phyloP scores from a whole-genome alignment of 2,113 vertebrate genomes.

The Ammodytes marinus region DNA sequence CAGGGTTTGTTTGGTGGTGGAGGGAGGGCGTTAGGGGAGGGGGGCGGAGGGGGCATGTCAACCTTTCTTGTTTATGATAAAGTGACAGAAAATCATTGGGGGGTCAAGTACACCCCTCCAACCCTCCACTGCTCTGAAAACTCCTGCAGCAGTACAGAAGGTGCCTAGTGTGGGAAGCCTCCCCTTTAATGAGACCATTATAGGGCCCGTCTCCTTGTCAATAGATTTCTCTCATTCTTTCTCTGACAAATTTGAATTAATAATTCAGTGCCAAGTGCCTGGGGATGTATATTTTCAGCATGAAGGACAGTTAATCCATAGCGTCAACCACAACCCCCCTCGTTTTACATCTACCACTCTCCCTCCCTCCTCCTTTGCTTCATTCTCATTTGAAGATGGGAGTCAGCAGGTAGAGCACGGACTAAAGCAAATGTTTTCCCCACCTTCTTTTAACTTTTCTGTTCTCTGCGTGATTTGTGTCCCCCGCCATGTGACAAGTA shows the following conservation, averaged over 20 bases:
- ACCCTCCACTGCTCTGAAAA: constrained; percentile 66
- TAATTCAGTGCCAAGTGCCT: constrained; percentile 87
- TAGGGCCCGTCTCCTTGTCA: constrained; percentile 83
- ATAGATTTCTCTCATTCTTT: constrained; percentile 87
- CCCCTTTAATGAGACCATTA: constrained; percentile 87
- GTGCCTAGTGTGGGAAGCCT: constrained; percentile 79
- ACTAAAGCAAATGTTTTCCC: constrained; percentile 68
- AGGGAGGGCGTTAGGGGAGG: constrained; percentile 41
- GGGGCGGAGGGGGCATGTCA: constrained; percentile 69
- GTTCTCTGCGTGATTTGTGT: constrained; percentile 39
- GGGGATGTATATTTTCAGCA: constrained; percentile 88
- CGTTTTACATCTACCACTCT: neutral
- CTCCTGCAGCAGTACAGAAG: constrained; percentile 80
- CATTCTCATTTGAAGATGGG: constrained; percentile 67
- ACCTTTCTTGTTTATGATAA: constrained; percentile 85
- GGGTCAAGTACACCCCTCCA: constrained; percentile 81
- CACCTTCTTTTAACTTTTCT: constrained; percentile 53
- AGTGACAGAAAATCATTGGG: constrained; percentile 87
- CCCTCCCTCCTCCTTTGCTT: constrained; percentile 33
- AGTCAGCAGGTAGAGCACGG: constrained; percentile 67
- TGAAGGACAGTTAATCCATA: constrained; percentile 92
- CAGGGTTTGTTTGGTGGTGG: constrained; percentile 69
- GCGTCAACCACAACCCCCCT: constrained; percentile 63
- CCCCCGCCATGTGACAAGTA: constrained; percentile 45
- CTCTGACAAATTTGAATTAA: constrained; percentile 90